Base-by-base conservation (phyloP, 2,888 invertebrate genomes). In the Drosophila imparisetae region DNA sequence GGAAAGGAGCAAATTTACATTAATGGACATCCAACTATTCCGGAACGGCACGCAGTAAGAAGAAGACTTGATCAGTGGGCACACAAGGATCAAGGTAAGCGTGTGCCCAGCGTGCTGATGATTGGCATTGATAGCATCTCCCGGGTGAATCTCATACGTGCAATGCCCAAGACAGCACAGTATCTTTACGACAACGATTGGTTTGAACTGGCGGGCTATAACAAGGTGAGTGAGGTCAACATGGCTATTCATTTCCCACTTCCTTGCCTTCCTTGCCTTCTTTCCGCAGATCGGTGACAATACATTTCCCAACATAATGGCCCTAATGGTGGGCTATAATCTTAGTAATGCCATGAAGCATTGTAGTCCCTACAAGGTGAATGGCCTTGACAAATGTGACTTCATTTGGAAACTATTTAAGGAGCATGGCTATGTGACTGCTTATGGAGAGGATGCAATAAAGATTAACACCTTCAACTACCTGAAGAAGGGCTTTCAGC, bases 221-320 rank as follows among this genome's bases (percentile, higher is more conserved):
- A 95, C 86, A 95, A 95, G 94, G 95, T 95, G 90, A 76, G 50
- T 27, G 2, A 32, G 15, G 21, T 29, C 21, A 15, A 6, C 8
- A 21, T 1, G 18, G 7, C 55, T 54, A 34, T 24, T 24, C 13
- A 57, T 18, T 11, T 11, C 5, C 0, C 36, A 8, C 15, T 45
- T 45, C 15, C 15, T n/a, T n/a, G n/a, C n/a, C n/a, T n/a, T n/a
- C n/a, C n/a, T 15, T 15, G 5, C 6, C 42, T 15, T 18, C 1
- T 4, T 13, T 57, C 6, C 29, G 1, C 90, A 97, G 95, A 95
- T 97, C 72, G 97, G 95, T 10, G 98, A 98, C 89, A 98, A 98
- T 88, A 98, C 98, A 0, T 97, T 96, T 90, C 97, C 98, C 0
- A 98, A 98, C 92, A 93, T 98, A 57, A 96, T 98, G 94, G 97